Percentiles rank a stretch among this genome's conserved stretches.
Evolutionary conservation across 2,797 vertebrate species (phyloP).

Genomic region (Podarcis siculus): DNA sequence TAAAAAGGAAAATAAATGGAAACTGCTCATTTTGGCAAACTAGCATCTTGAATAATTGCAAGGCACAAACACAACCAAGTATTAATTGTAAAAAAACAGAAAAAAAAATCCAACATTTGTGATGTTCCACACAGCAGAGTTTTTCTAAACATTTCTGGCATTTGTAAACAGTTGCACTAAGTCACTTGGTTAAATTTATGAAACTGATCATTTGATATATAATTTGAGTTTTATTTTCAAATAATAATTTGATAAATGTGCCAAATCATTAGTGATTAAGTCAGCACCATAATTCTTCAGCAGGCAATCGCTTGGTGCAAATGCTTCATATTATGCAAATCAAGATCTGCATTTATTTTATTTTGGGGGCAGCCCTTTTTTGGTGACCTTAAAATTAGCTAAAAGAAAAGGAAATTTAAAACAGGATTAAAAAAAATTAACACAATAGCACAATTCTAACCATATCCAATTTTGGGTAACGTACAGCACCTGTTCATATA

Average conservation of each 20-base stretch:
- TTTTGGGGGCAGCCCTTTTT: neutral
- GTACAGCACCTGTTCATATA: neutral
- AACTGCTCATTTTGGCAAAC: neutral
- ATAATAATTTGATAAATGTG: neutral
- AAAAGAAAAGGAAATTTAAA: neutral
- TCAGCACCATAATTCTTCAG: neutral
- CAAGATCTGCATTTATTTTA: neutral
- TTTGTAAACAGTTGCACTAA: neutral
- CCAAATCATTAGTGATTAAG: neutral
- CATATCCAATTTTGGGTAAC: neutral
- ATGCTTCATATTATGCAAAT: neutral
- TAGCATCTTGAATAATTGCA: neutral
- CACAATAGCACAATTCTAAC: neutral
- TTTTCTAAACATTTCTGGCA: neutral
- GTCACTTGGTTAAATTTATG: neutral
- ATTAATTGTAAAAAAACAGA: too few species aligned
- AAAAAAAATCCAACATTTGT: too few species aligned
- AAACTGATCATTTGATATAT: rapidly evolving
- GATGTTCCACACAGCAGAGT: neutral
- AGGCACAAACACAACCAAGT: neutral
- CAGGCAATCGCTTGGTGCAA: neutral
- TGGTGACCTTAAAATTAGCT: rapidly evolving
- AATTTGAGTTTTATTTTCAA: neutral
- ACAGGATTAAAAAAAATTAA: neutral
- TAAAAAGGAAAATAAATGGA: neutral